Evolutionary conservation across 2,888 invertebrate genomes (phyloP).

Genomic region (Herminia tarsipennalis): DNA sequence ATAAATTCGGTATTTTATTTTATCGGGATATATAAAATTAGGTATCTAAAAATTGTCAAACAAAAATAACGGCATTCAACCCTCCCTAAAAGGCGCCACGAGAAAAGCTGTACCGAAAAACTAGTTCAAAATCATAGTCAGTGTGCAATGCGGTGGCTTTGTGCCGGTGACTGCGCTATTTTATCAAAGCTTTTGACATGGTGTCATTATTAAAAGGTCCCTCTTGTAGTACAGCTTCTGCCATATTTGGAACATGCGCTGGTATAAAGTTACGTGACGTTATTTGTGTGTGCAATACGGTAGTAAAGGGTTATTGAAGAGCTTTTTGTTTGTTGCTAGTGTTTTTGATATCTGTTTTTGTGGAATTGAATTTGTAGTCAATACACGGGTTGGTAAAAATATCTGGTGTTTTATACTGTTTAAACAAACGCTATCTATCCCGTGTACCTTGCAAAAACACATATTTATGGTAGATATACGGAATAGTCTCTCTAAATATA

Average conservation of each 20-base stretch:
- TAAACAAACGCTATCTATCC: too few species aligned
- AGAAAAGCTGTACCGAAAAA: neutral
- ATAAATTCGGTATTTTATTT: too few species aligned
- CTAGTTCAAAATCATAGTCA: constrained; percentile 6
- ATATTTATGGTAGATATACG: too few species aligned
- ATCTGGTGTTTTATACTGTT: too few species aligned
- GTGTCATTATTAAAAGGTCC: constrained; percentile 18
- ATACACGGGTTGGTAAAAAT: too few species aligned
- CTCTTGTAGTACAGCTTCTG: constrained; percentile 3
- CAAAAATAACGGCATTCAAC: neutral
- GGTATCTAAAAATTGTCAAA: too few species aligned
- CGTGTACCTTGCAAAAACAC: too few species aligned
- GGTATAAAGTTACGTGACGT: neutral
- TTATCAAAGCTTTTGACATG: constrained; percentile 21
- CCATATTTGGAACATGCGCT: neutral
- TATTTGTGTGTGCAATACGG: neutral
- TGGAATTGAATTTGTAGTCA: too few species aligned
- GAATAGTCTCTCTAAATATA: too few species aligned
- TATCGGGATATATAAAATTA: too few species aligned
- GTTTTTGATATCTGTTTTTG: too few species aligned
- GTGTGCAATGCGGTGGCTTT: constrained; percentile 12
- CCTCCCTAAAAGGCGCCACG: neutral
- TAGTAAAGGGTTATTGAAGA: neutral
- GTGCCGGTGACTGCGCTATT: constrained; percentile 12
- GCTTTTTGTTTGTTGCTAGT: too few species aligned